Conservation (phyloP, 1,140 invertebrate genomes). For the Trichonephila inaurata region DNA sequence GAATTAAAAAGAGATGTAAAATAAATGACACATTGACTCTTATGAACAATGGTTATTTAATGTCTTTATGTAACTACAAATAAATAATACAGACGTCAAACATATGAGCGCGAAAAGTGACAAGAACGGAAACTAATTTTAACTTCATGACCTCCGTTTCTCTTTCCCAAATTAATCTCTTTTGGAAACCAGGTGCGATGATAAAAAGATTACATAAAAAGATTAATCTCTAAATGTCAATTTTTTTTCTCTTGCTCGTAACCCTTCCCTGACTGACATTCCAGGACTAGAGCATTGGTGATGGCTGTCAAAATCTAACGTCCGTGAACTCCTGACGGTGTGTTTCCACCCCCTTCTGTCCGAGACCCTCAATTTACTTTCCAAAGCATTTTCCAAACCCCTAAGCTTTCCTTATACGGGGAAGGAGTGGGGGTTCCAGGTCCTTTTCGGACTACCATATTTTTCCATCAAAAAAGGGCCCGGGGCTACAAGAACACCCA, state of each 20-base stretch:
- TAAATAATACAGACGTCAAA: slow-evolving; percentile 50
- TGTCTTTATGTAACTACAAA: slow-evolving; percentile 30
- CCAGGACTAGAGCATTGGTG: slow-evolving; percentile 51
- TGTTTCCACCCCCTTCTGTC: slow-evolving; percentile 56
- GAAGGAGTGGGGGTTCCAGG: slow-evolving; percentile 53
- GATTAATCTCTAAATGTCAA: slow-evolving; percentile 60
- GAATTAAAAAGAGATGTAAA: not conserved
- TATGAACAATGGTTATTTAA: slow-evolving; percentile 29
- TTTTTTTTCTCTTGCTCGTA: slow-evolving; percentile 43
- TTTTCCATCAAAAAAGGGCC: slow-evolving; percentile 64
- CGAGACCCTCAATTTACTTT: slow-evolving; percentile 65
- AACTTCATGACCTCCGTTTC: slow-evolving; percentile 5
- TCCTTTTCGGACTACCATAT: slow-evolving; percentile 47
- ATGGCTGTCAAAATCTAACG: slow-evolving; percentile 66
- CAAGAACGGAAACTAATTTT: slow-evolving; percentile 46
- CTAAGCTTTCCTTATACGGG: slow-evolving; percentile 30
- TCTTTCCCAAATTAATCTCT: slow-evolving; percentile 61
- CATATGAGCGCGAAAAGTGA: not conserved
- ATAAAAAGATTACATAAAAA: slow-evolving; percentile 66
- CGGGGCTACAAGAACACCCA: slow-evolving; percentile 60
- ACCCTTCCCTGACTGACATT: slow-evolving; percentile 68
- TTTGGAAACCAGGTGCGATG: slow-evolving; percentile 61
- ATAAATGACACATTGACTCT: slow-evolving; percentile 1
- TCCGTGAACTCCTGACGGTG: slow-evolving; percentile 60
- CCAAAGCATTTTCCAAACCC: slow-evolving; percentile 15